These are phyloP conservation scores for Colostygia pectinataria DNA, from an alignment of 2,888 invertebrate genomes.

Conservation along the genomic window DNA sequence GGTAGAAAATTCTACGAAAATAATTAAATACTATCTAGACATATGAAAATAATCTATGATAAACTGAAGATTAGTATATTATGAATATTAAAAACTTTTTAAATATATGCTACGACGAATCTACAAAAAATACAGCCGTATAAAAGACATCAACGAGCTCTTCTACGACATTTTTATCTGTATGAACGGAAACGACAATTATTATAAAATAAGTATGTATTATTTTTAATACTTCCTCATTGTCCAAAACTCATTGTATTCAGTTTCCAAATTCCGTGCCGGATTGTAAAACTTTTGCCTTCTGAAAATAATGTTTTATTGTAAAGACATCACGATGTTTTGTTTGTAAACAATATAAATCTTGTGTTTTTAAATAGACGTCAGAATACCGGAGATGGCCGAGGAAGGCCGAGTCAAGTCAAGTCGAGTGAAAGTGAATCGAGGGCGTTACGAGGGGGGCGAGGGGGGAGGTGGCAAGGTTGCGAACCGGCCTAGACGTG, in stretches of 20 bases:
- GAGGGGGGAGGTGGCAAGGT: constrained; percentile 61
- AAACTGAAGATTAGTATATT: too few species aligned
- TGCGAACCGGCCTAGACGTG: constrained; percentile 72
- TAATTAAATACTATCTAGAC: too few species aligned
- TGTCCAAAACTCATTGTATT: constrained; percentile 26
- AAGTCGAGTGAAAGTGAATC: constrained; percentile 70
- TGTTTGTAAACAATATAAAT: constrained; percentile 23
- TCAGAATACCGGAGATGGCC: constrained; percentile 50
- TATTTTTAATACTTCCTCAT: constrained; percentile 27
- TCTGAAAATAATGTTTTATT: constrained; percentile 1
- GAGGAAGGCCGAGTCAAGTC: constrained; percentile 54
- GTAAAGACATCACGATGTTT: constrained; percentile 11
- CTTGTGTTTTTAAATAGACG: constrained; percentile 40
- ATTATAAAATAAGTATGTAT: not conserved
- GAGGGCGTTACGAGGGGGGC: constrained; percentile 42
- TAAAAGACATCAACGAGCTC: constrained; percentile 45
- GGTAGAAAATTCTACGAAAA: too few species aligned
- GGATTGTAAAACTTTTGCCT: constrained; percentile 21
- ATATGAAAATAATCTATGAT: too few species aligned
- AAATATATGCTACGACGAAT: constrained; percentile 6
- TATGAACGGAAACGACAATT: constrained; percentile 16
- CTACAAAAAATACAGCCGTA: constrained; percentile 30
- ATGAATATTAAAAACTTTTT: too few species aligned
- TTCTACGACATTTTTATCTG: constrained; percentile 9
- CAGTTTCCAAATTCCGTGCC: constrained; percentile 24